Percentiles rank a stretch among this genome's conserved stretches.
phyloP scores from a whole-genome alignment of 1,140 invertebrate genomes.

The Neotoxoptera formosana region DNA sequence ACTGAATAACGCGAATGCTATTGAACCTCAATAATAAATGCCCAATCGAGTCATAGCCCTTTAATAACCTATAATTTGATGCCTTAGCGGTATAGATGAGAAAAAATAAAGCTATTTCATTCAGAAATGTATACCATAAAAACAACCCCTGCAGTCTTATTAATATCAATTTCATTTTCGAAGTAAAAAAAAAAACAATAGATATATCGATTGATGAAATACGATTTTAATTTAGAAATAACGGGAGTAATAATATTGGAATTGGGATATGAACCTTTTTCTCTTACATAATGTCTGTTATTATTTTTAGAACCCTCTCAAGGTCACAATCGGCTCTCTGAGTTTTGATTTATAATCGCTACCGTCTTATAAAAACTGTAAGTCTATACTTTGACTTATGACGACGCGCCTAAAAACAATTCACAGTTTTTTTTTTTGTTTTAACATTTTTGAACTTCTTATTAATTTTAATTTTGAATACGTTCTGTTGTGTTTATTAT shows the following conservation, averaged over 20 bases:
- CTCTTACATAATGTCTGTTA: slow-evolving; percentile 35
- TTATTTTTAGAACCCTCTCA: slow-evolving; percentile 27
- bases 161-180: slow-evolving; percentile 16
- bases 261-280: background rate
- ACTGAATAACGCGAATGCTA: background rate
- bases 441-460: background rate
- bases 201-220: background rate
- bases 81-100: background rate
- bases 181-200: slow-evolving; percentile 12
- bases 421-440: background rate
- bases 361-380: slow-evolving; percentile 34
- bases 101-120: background rate
- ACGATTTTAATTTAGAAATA: slow-evolving; percentile 36
- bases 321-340: background rate
- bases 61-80: background rate
- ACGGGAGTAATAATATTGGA: background rate
- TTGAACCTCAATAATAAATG: background rate
- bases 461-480: slow-evolving; percentile 1
- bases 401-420: background rate
- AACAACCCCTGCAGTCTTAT: background rate
- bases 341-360: slow-evolving; percentile 51
- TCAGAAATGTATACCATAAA: background rate
- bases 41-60: background rate
- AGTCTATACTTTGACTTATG: background rate
- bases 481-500: background rate